A percentile compares a stretch with the other conserved stretches of the same genome.
Conservation (phyloP, 2,888 invertebrate genomes). For the Crematogaster levior region DNA sequence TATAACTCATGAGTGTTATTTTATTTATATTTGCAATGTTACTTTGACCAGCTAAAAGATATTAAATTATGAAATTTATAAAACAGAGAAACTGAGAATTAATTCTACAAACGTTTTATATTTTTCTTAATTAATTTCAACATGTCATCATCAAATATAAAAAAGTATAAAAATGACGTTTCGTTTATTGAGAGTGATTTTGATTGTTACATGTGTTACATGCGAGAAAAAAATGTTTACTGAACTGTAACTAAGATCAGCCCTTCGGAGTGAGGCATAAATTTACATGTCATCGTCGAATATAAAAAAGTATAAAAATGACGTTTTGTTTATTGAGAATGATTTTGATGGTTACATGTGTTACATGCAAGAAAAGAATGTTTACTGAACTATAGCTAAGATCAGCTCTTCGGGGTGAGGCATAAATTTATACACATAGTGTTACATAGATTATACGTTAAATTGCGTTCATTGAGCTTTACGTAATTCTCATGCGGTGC, state of each 20-base stretch:
- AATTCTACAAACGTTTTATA: neutral
- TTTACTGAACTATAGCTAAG: slow-evolving; percentile 27
- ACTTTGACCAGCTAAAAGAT: neutral
- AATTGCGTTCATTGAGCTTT: slow-evolving; percentile 72
- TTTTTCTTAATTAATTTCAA: neutral
- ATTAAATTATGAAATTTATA: neutral
- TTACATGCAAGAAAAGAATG: neutral
- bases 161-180: neutral
- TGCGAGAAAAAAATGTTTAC: neutral
- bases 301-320: too few relatives aligned
- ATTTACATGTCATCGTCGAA: slow-evolving; percentile 18
- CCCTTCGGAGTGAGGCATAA: slow-evolving; percentile 51
- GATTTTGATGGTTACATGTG: neutral
- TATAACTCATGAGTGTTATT: neutral
- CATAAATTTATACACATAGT: slow-evolving; percentile 61
- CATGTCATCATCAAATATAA: neutral
- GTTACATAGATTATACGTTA: slow-evolving; percentile 53
- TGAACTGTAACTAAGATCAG: slow-evolving; percentile 55
- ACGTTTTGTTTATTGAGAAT: neutral
- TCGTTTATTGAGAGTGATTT: neutral
- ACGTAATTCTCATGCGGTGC: slow-evolving; percentile 73
- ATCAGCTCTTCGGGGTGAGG: slow-evolving; percentile 58
- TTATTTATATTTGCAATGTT: neutral
- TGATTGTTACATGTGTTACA: neutral
- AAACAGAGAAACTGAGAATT: neutral